A percentile compares a stretch with the other conserved stretches of the same genome.
phyloP scores from a whole-genome alignment of 2,888 invertebrate species.

The Volucella inanis region DNA sequence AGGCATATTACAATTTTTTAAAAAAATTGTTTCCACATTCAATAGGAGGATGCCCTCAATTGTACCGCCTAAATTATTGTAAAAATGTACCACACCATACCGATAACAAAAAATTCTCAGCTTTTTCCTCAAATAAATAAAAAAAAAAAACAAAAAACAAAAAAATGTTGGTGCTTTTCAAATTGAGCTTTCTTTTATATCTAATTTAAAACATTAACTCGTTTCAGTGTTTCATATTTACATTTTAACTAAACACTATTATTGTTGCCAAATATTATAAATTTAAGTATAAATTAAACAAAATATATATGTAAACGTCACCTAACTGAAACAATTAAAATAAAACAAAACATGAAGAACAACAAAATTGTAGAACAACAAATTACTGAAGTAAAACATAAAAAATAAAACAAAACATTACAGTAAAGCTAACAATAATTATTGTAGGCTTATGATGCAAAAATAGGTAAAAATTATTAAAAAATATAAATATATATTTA shows the following conservation, averaged over 20 bases:
- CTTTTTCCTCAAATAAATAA: slow-evolving; percentile 8
- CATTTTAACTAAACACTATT: slow-evolving; percentile 70
- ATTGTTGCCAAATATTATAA: slow-evolving; percentile 75
- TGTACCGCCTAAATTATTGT: no score
- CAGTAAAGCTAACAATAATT: slow-evolving; percentile 74
- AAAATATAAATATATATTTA: slow-evolving; percentile 74
- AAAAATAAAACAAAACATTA: slow-evolving; percentile 40
- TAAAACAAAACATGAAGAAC: slow-evolving; percentile 45
- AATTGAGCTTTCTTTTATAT: slow-evolving; percentile 55
- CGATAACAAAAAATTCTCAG: slow-evolving; percentile 19
- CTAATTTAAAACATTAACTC: slow-evolving; percentile 55
- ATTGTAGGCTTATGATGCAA: slow-evolving; percentile 68
- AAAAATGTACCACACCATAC: neutral
- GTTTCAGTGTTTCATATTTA: slow-evolving; percentile 61
- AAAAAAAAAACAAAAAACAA: slow-evolving; percentile 52
- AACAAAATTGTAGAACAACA: slow-evolving; percentile 59
- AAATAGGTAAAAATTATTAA: slow-evolving; percentile 63
- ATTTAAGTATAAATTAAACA: slow-evolving; percentile 69
- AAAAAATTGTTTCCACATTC: no score
- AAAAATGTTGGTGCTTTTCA: slow-evolving; percentile 73
- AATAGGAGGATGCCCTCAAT: no score
- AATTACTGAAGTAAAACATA: slow-evolving; percentile 66
- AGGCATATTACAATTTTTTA: no score
- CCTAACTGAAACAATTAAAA: slow-evolving; percentile 56
- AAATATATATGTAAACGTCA: slow-evolving; percentile 57